These are phyloP conservation scores for Myotis planiceps DNA, from an alignment of 2,797 vertebrate genomes.

Conservation along the genomic window DNA sequence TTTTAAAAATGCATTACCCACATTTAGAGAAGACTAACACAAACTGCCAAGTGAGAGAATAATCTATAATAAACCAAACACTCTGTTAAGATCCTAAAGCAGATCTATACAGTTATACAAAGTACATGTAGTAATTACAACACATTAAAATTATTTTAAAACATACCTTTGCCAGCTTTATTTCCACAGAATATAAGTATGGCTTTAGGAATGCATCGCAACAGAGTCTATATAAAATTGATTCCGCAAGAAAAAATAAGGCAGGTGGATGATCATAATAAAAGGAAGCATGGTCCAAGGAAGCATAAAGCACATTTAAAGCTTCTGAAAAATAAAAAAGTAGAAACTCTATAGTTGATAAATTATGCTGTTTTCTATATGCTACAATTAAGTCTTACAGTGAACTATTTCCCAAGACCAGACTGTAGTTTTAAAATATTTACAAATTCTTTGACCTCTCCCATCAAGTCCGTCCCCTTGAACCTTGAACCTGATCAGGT, in stretches of 20 bases:
- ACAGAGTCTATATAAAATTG: constrained; percentile 79
- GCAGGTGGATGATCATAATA: constrained; percentile 62
- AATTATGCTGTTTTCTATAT: background rate
- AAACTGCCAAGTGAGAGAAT: background rate
- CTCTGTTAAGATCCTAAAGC: background rate
- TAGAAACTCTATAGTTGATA: constrained; percentile 18
- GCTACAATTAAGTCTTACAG: background rate
- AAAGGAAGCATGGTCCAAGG: constrained; percentile 74
- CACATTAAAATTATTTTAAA: background rate
- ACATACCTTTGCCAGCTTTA: constrained; percentile 80
- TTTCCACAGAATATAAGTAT: constrained; percentile 70
- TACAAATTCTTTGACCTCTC: background rate
- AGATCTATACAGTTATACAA: background rate
- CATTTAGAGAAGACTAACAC: background rate
- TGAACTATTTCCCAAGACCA: background rate
- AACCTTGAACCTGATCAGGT: background rate
- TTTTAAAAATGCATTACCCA: background rate
- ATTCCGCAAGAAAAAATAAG: constrained; percentile 82
- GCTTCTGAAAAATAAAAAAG: constrained; percentile 75
- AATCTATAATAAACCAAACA: background rate
- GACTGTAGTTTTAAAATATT: background rate
- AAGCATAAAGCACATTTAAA: constrained; percentile 76
- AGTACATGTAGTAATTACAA: background rate
- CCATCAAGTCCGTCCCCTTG: background rate
- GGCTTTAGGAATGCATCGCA: constrained; percentile 69